These are phyloP conservation scores for Trileptium ribeirensis DNA, from an alignment of 2,888 invertebrate species.

Conservation along the genomic window DNA sequence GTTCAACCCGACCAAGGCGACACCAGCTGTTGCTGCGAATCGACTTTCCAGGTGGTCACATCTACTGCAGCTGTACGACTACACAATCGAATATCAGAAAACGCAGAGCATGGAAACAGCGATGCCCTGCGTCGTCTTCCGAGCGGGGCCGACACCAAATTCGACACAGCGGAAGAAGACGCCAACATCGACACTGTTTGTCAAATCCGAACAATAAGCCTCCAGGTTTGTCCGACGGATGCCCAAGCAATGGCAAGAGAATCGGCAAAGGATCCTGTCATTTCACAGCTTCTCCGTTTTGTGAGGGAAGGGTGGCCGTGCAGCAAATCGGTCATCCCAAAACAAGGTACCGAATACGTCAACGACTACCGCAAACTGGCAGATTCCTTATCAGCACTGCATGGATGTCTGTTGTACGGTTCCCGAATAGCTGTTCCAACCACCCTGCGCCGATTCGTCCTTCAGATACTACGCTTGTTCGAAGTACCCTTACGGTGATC, in stretches of 20 bases:
- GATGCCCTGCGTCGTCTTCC: constrained; percentile 43
- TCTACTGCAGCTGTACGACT: constrained; percentile 44
- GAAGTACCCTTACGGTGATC: neutral
- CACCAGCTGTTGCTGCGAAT: constrained; percentile 40
- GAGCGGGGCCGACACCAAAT: neutral
- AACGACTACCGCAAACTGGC: neutral
- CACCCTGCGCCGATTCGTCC: neutral
- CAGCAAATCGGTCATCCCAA: neutral
- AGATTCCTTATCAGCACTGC: neutral
- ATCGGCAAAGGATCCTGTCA: neutral
- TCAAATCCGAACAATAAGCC: neutral
- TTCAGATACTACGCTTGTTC: neutral
- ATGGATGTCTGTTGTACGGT: neutral
- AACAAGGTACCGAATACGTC: neutral
- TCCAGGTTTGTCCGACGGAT: neutral
- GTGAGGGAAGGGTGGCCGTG: neutral
- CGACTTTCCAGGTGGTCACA: constrained; percentile 42
- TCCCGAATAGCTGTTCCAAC: neutral
- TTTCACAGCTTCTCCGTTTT: neutral
- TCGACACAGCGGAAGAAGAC: neutral
- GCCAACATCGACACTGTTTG: neutral
- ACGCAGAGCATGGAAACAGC: constrained; percentile 41
- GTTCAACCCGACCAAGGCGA: constrained; percentile 38
- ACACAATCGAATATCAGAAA: constrained; percentile 40
- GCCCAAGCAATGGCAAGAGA: neutral